Evolutionary conservation across 2,113 vertebrate genomes (phyloP).

Genomic region (Nestor notabilis): DNA sequence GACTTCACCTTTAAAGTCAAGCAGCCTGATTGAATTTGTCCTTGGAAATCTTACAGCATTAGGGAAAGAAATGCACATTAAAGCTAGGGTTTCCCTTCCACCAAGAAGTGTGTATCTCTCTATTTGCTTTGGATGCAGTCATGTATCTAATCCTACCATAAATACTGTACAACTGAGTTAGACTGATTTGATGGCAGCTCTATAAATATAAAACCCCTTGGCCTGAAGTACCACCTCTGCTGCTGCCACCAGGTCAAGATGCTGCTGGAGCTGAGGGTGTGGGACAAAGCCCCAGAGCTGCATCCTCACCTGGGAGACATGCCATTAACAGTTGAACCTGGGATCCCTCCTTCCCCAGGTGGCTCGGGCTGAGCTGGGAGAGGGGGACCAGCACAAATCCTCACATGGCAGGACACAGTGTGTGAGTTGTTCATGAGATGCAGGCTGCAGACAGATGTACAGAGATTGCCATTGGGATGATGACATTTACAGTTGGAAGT

Average conservation of each 20-base stretch:
- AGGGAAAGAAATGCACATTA: neutral
- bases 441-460: neutral
- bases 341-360: neutral
- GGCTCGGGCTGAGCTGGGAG: neutral
- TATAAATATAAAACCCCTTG: neutral
- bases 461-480: neutral
- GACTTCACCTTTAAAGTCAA: constrained; percentile 30
- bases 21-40: constrained; percentile 11
- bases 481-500: constrained; percentile 47
- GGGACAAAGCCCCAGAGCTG: neutral
- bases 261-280: neutral
- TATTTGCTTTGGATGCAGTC: neutral
- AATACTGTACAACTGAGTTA: constrained; percentile 7
- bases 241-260: neutral
- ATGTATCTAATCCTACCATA: constrained; percentile 12
- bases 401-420: neutral
- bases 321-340: neutral
- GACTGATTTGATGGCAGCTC: constrained; percentile 31
- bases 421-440: neutral
- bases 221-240: neutral
- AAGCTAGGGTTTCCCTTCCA: neutral
- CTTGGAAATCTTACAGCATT: neutral
- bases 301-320: neutral
- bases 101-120: neutral
- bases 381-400: neutral